Base-by-base conservation (phyloP, 2,797 vertebrate genomes). In the Anniella stebbinsi region DNA sequence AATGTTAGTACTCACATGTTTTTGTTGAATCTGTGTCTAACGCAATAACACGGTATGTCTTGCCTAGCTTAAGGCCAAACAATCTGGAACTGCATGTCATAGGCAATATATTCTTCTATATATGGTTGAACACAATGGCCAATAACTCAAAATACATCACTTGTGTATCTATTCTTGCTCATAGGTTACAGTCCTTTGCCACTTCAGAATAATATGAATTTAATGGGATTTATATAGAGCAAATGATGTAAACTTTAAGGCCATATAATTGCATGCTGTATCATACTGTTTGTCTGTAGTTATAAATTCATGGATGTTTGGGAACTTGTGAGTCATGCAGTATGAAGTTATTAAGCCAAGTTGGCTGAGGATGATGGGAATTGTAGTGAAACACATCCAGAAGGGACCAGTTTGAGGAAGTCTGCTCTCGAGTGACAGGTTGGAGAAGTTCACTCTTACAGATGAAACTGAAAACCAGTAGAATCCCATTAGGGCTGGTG, bases 61-160 rank as follows among this genome's bases (percentile, higher is more conserved):
- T 89, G 89, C 92, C 92, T 93, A 92, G 89, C 93, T 67, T 67
- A 92, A 88, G 83, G 69, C 51, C 54, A 48, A 48, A 81, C 60
- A 91, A 80, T 89, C 85, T 92, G 38, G 57, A 92, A 85, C 92
- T 87, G 87, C 48, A 93, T 95, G 87, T 94, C 75, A 91, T 92
- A 92, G 93, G 84, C 28, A 87, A 30, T 2, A 41, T 86, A 9
- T 60, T 89, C 57, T n/a, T 80, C 66, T 78, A 17, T 5, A 3
- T 87, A 86, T 90, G 87, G 54, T 45, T 72, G 28, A 87, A 91
- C 76, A 9, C 0, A 7, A 8, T 36, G 38, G 15, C 8, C 80
- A 83, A 48, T 80, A 48, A 45, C n/a, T 17, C 10, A 81, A 66
- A 87, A 86, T 11, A 69, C n/a, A 36, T n/a, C 15, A 87, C 67